Percentiles rank a stretch among this genome's conserved stretches.
phyloP scores from a whole-genome alignment of 2,888 invertebrate species.

The Ceramica pisi region DNA sequence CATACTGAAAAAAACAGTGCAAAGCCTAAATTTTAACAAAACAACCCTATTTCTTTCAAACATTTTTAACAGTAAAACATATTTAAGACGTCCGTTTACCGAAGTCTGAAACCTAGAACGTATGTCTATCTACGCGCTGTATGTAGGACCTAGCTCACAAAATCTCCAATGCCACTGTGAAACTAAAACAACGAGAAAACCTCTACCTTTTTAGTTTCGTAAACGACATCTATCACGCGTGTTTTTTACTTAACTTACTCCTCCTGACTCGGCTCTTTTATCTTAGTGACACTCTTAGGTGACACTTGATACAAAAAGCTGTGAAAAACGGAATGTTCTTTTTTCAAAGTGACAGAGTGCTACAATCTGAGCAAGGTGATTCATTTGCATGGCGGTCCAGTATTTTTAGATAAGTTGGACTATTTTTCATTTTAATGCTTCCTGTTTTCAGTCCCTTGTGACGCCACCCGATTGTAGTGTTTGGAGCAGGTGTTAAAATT shows the following conservation, averaged over 20 bases:
- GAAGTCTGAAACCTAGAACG: constrained; percentile 1
- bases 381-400: constrained; percentile 65
- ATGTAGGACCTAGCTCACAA: not conserved
- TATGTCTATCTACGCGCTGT: too few species aligned
- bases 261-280: constrained; percentile 36
- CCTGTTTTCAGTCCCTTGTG: constrained; percentile 60
- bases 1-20: not conserved
- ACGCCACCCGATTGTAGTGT: constrained; percentile 28
- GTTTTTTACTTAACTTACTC: constrained; percentile 34
- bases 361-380: constrained; percentile 54
- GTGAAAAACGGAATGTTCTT: constrained; percentile 43
- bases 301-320: constrained; percentile 46
- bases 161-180: not conserved
- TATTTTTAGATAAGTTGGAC: constrained; percentile 68
- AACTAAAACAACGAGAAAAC: constrained; percentile 34
- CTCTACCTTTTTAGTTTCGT: constrained; percentile 25
- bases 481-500: constrained; percentile 41
- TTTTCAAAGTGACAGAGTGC: constrained; percentile 51
- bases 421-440: constrained; percentile 71
- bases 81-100: not conserved
- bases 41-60: too few species aligned
- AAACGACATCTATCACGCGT: constrained; percentile 44
- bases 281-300: constrained; percentile 35
- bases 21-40: not conserved
- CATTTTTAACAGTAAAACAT: too few species aligned